Conservation (phyloP, 30 jellyfish, hydroid and myxozoan species). For the Catostylus mosaicus region DNA sequence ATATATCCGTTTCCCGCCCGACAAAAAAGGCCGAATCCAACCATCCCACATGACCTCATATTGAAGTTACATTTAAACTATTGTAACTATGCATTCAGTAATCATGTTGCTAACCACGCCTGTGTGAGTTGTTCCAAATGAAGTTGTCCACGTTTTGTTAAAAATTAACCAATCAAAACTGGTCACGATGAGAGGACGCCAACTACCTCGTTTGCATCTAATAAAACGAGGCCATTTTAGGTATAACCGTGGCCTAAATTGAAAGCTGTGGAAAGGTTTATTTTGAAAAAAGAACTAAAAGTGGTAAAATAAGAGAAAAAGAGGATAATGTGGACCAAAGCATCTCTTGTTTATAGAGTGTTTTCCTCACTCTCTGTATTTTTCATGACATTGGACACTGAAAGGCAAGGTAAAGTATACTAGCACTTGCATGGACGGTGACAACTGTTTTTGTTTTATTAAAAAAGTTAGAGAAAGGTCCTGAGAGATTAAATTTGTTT, state of each 20-base stretch:
- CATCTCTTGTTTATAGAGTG: slow-evolving; percentile 78
- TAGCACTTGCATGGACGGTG: too few species aligned
- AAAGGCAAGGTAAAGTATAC: slow-evolving; percentile 67
- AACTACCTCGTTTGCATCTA: neutral
- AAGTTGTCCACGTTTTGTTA: neutral
- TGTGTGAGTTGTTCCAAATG: neutral
- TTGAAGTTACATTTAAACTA: too few species aligned
- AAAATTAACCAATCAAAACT: slow-evolving; percentile 32
- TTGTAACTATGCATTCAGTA: too few species aligned
- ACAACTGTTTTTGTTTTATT: too few species aligned
- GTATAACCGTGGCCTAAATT: slow-evolving; percentile 20
- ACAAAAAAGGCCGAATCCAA: too few species aligned
- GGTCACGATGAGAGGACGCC: slow-evolving; percentile 24
- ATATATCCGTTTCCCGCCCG: too few species aligned
- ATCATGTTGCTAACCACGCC: neutral
- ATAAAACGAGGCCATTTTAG: slow-evolving; percentile 6
- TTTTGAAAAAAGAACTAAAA: neutral
- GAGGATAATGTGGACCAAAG: slow-evolving; percentile 78
- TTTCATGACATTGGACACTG: slow-evolving; percentile 85
- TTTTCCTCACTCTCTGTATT: slow-evolving; percentile 84
- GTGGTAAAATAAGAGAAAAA: neutral
- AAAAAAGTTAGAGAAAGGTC: too few species aligned
- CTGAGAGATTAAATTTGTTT: too few species aligned
- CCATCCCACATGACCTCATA: too few species aligned
- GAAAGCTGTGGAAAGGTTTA: neutral